Evolutionary conservation across 2,888 invertebrate genomes (phyloP).

Genomic region (Eristalis arbustorum): DNA sequence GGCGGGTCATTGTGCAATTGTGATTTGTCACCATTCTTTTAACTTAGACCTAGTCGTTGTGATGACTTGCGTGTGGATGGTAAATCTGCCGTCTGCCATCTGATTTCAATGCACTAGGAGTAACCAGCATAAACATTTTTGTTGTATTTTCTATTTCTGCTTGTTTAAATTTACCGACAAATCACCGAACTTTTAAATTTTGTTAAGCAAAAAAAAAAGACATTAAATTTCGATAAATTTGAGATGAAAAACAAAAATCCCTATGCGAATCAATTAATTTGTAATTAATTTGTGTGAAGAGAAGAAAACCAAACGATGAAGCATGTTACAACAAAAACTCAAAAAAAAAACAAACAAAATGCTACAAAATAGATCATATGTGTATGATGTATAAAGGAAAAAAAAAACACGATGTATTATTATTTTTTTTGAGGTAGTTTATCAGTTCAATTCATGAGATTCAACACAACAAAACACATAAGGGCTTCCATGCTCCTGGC

Average conservation of each 20-base stretch:
- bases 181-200: slow-evolving; percentile 41
- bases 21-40: slow-evolving; percentile 84
- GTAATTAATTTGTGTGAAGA: slow-evolving; percentile 78
- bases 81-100: background rate
- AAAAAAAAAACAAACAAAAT: slow-evolving; percentile 12
- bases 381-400: slow-evolving; percentile 53
- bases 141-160: slow-evolving; percentile 8
- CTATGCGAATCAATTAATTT: slow-evolving; percentile 81
- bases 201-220: slow-evolving; percentile 21
- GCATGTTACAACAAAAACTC: slow-evolving; percentile 30
- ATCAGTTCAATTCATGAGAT: slow-evolving; percentile 46
- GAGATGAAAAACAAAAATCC: slow-evolving; percentile 74
- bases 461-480: slow-evolving; percentile 77
- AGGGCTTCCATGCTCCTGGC: slow-evolving; percentile 78
- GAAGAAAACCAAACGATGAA: slow-evolving; percentile 34
- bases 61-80: background rate
- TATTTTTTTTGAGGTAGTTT: slow-evolving; percentile 52
- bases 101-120: background rate
- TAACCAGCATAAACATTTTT: background rate
- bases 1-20: slow-evolving; percentile 90
- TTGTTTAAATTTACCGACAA: slow-evolving; percentile 40
- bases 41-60: slow-evolving; percentile 38
- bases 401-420: slow-evolving; percentile 45
- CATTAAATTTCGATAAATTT: background rate
- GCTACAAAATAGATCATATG: slow-evolving; percentile 31